Evolutionary conservation across 1,140 invertebrate genomes (phyloP).

Genomic region (Caerostris extrusa): DNA sequence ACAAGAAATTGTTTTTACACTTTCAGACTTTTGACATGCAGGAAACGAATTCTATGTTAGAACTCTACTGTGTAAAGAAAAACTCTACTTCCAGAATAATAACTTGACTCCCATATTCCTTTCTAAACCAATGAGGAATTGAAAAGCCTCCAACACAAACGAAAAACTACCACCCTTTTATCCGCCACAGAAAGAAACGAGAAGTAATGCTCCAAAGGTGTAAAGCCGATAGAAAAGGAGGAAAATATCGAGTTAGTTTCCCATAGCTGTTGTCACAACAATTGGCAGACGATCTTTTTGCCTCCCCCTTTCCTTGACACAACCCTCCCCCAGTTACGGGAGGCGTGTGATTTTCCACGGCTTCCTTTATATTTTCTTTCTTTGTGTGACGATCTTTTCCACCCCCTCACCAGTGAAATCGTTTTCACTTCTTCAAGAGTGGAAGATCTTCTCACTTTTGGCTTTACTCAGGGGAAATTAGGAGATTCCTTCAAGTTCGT

Average conservation of each 20-base stretch:
- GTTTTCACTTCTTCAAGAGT: background rate
- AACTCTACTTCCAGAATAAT: too few species aligned
- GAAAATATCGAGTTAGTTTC: slow-evolving; percentile 6
- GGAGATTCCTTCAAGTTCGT: background rate
- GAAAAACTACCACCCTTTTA: background rate
- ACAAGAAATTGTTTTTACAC: too few species aligned
- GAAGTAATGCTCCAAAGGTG: background rate
- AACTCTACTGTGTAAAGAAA: too few species aligned
- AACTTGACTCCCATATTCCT: too few species aligned
- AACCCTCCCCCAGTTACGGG: background rate
- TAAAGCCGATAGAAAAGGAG: background rate
- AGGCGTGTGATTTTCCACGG: slow-evolving; percentile 9
- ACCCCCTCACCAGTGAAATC: background rate
- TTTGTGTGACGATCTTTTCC: background rate
- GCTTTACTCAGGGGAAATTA: background rate
- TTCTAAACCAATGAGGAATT: background rate
- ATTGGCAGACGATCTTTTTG: background rate
- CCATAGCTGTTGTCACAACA: slow-evolving; percentile 8
- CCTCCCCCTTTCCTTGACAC: background rate
- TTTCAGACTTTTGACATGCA: too few species aligned
- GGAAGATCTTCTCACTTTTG: background rate
- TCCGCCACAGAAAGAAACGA: background rate
- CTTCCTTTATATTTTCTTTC: background rate
- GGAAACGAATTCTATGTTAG: too few species aligned
- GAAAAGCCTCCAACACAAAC: background rate